Base-by-base conservation (phyloP, 2,888 invertebrate genomes). In the Parelbella ahira region DNA sequence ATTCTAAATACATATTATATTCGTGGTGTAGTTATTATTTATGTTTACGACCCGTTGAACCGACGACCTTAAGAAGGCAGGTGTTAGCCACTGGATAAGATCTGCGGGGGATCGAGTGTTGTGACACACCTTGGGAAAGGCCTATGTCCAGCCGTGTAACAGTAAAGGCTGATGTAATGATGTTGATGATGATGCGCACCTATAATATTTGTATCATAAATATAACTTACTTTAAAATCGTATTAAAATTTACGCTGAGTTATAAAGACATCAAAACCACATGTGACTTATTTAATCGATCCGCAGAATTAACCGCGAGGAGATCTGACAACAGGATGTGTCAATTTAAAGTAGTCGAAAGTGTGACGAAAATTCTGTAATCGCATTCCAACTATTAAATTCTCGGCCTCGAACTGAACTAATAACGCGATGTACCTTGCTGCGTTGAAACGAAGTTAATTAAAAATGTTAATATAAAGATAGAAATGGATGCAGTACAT, bases 271-370 rank as follows among this genome's bases (percentile, higher is more conserved):
- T 11, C 20, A 30, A 21, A 34, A 27, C 27, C 5, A 15, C 56
- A 66, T 60, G 65, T 68, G 66, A 77, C 72, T 71, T 71, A 76
- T 71, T 75, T 71, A 71, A 70, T 70, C 60, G 65, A 74, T 66
- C 58, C 56, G 62, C 60, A 68, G 72, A 75, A 80, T 79, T 75
- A 80, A 75, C 72, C 23, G 70, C 67, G 68, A 73, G 75, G 74
- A 77, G 78, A 80, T 75, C 75, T 68, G 71, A 80, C 76, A 72
- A 74, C 84, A 84, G 84, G 84, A 84, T 81, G 72, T 71, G 78
- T 83, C 80, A 79, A 78, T 84, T 84, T 73, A 72, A 77, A 78
- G 75, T 72, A 77, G 71, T 70, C 60, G 70, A 75, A 80, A 71
- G 66, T 61, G 64, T 68, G 69, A 72, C 70, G 44, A 50, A 62